Base-by-base conservation (phyloP, 2,888 invertebrate species). In the Coelopa pilipes region DNA sequence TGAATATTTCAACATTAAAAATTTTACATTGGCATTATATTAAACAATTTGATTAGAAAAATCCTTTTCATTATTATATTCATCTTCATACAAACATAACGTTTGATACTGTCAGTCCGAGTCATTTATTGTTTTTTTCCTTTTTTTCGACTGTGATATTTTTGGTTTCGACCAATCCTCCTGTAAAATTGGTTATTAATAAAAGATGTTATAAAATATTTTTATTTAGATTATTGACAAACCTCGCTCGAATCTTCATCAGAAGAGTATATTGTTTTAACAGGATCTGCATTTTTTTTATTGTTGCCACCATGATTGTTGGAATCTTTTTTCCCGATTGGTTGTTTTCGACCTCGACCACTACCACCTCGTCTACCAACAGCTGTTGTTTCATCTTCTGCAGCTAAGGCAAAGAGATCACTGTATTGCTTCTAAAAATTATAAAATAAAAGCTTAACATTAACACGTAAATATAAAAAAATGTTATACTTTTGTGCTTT, bases 161-260 rank as follows among this genome's bases (percentile, higher is more conserved):
- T 95, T 95, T 82, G 94, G 94, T 89, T 96, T 96, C 34, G 95
- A 93, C 85, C 96, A 93, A 89, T 96, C 96, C 88, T 97, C 97
- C 86, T 97, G 93, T 92, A 80, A 83, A 59, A 17, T 80, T 79
- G 83, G 84, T 76, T 69, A 62, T 7, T 21, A 78, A 71, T 74
- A 76, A 53, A 50, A 68, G 12, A 15, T 21, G 34, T 46, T 69
- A 57, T 17, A 49, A 4, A 50, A 46, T 75, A 68, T 21, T 53
- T 66, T 24, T 59, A 60, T 46, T 70, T 47, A 66, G 50, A 50
- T 68, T 53, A 11, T 21, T 13, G 19, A 83, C 85, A 88, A 86
- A 93, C 93, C 91, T 96, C 96, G 86, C 94, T 95, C 81, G 91
- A 91, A 81, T 94, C 94, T 81, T 94, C 95, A 86, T 95, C 95